A percentile compares a stretch with the other conserved stretches of the same genome.
These are phyloP conservation scores for Hippopotamus amphibius DNA, from an alignment of 2,113 vertebrate species.

Conservation along the genomic window DNA sequence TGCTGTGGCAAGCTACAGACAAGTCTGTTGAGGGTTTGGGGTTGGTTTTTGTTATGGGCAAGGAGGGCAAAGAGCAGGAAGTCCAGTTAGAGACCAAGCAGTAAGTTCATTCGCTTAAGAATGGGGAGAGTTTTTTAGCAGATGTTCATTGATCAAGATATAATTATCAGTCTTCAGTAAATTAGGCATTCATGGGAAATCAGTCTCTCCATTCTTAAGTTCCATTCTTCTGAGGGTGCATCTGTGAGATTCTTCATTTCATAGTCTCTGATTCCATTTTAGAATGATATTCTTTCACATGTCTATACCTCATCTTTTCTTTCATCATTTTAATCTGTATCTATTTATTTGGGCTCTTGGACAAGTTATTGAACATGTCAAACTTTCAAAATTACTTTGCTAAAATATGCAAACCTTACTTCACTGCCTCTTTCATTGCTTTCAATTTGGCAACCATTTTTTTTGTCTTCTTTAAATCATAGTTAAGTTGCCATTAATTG, in stretches of 20 bases:
- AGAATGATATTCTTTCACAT: background rate
- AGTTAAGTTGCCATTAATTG: background rate
- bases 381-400: slow-evolving; percentile 20
- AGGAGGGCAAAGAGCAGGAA: background rate
- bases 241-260: background rate
- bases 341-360: background rate
- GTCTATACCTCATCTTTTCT: background rate
- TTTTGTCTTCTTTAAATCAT: slow-evolving; percentile 13
- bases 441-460: background rate
- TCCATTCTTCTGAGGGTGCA: background rate
- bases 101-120: background rate
- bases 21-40: background rate
- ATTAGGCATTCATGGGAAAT: background rate
- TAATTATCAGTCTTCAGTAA: background rate
- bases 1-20: background rate
- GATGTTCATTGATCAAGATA: background rate
- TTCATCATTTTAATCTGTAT: slow-evolving; percentile 5
- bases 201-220: background rate
- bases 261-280: background rate
- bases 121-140: background rate
- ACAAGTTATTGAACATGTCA: slow-evolving; percentile 6
- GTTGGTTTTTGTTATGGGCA: background rate
- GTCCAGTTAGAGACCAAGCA: background rate
- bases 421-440: background rate
- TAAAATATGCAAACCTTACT: background rate